Base-by-base conservation (phyloP, 2,113 vertebrate species). In the Nansenia antarctica region DNA sequence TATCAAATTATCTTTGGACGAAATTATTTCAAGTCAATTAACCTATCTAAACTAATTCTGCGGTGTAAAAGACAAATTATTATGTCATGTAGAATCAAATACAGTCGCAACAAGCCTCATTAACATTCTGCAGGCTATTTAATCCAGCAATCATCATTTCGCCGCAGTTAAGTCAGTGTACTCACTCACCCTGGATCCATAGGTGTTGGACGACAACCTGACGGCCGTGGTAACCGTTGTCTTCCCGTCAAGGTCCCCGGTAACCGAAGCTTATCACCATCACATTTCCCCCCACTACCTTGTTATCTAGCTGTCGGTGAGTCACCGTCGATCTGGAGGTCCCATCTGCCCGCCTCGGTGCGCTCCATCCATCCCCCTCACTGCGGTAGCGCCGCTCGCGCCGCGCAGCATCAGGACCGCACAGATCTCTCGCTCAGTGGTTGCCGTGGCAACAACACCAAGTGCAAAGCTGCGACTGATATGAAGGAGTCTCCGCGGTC, bases 371-470 rank as follows among this genome's bases (percentile, higher is more conserved):
- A 76, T 67, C 79, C 78, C 77, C 83, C 85, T 82, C 83, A 86
- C 79, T 86, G 90, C 84, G 62, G 88, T 83, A 78, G 30, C 14
- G 57, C 57, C n/a, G n/a, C n/a, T n/a, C n/a, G 57, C 30, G 69
- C 32, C 72, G 79, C 65, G 75, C 69, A 65, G 83, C 78, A 71
- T 79, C 82, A 80, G 76, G 62, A 76, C 65, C 62, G 34, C 70
- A 77, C 65, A 69, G 39, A 74, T 74, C 78, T 68, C 67, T 77
- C 82, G 81, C 65, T 69, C 72, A 27, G 67, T 57, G 72, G 88
- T 92, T 86, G 74, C 90, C 84, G 85, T 92, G 89, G 80, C 82
- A 89, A 93, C 90, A 69, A 32, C 49, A 73, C 77, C 47, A 30
- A 79, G 29, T 20, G 32, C 54, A 31, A n/a, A 31, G 22, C 29